Evolutionary conservation across 2,888 invertebrate genomes (phyloP), one percentile per base, ranked within the genome.

Genomic region (Nebria salina): DNA sequence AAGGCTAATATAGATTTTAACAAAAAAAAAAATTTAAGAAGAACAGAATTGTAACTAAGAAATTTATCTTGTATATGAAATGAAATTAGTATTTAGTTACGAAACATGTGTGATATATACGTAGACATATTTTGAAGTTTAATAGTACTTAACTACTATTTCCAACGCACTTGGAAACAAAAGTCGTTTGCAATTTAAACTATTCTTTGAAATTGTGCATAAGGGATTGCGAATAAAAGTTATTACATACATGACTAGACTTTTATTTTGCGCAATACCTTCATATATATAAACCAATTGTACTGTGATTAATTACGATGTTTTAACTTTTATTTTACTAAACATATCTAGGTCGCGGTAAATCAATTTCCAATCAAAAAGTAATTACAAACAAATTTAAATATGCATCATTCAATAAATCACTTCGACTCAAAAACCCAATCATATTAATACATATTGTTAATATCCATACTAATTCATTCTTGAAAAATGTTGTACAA

Each of bases 111-210:
- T 80, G 80, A 75, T 75, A 80, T 34, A 34, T 80, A 75, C 54
- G 75, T 72, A 80, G 79, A 73, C 26, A 79, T 75, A 79, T 68
- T 79, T 79, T 68, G 79, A 79, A 79, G 25, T 34, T 77, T 20
- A 72, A 79, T 41, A 73, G 74, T 79, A 79, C 73, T 79, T 79
- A 79, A 74, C 34, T 73, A 42, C 25, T 25, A 42, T 54, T 73
- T 73, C 73, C 41, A 64, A 54, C 70, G 34, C 20, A 15, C 65
- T 42, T 76, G 73, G 73, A 73, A 73, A n/a, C 72, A 72, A 72
- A 77, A 78, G 70, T 41, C 41, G 41, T 70, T 20, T 73, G 43
- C 73, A 54, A 13, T 64, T 25, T 65, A 9, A 72, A n/a, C 77
- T 77, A 43, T 34, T 77, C 77, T 79, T 65, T 79, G 75, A 73